Base-by-base conservation (phyloP, 2,797 vertebrate species). In the Thripadectes ignobilis region DNA sequence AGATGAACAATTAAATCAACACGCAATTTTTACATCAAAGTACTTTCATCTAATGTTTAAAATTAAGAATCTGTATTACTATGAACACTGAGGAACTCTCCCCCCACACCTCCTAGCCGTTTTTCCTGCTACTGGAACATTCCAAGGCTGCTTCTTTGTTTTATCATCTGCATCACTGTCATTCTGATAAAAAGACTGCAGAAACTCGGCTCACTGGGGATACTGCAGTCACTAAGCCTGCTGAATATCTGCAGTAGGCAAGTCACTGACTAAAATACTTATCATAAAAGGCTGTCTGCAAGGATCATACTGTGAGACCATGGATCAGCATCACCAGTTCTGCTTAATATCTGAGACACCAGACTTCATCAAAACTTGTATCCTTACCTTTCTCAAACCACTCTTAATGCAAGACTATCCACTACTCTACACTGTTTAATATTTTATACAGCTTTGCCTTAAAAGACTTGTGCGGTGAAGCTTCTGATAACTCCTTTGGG, bases 181-280 rank as follows among this genome's bases (percentile, higher is more conserved):
- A 63, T 69, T 73, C 85, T 94, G 91, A 90, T 92, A 81, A 93
- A 93, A 92, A 54, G 69, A 68, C 92, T 97, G 93, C 91, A 96
- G 95, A 88, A 95, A 84, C 52, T 75, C 82, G 73, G 91, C 82
- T 92, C 82, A 20, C 93, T 63, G 62, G 80, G 82, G 69, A 94
- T 78, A 69, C 93, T 93, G 95, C 94, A 95, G 85, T 93, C 88
- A 76, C 94, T 86, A 78, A 92, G 68, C 51, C 69, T 63, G 79
- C 87, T 88, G 93, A 79, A 69, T 88, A 91, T 73, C 82, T 73
- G 92, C 95, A 96, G 88, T 21, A 93, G 85, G 76, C 80, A 94
- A 92, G 85, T 34, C 87, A 49, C 74, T 62, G 74, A 95, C 83
- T 87, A 71, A 92, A 95, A 88, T 61, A 54, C 75, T 89, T 93